Base-by-base conservation (phyloP, 2,888 invertebrate species). In the Sminthurinus aureus region DNA sequence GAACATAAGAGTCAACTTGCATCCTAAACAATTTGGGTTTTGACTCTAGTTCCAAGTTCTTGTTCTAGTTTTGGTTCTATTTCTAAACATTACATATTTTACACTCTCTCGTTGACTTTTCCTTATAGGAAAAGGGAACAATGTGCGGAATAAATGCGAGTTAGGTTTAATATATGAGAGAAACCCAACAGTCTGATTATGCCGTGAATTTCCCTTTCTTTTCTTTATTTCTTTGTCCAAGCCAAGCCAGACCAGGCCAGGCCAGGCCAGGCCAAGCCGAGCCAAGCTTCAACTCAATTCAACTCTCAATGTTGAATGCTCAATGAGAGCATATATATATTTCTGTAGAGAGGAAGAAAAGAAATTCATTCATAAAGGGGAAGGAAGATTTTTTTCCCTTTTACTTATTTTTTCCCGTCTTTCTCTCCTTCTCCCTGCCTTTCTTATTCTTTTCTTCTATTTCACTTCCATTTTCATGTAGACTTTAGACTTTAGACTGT, bases 321-420 rank as follows among this genome's bases (percentile, higher is more conserved):
- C 38, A 38, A 38, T 38, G 38, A 38, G 38, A n/a, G n/a, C n/a
- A n/a, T n/a, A n/a, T n/a, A n/a, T n/a, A n/a, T n/a, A n/a, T n/a
- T n/a, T n/a, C n/a, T n/a, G 8, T 18, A n/a, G 69, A 20, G 15
- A 12, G 50, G 18, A 52, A 52, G 50, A 75, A 26, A 15, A 51
- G 75, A 51, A 75, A 75, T 75, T 75, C 75, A 75, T 75, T 75
- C 75, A 75, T 75, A 75, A 50, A 75, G n/a, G 50, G 0, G 12
- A 50, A 71, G 58, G 4, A 58, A 58, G 18, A 58, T 13, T 38
- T 38, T 38, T 38, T 38, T 38, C 38, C 38, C 38, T 38, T 38
- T 38, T 38, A 38, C 38, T 38, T 38, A 38, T 38, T 38, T 38
- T 58, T 58, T 52, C 52, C 15, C 18, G 58, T 58, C 15, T 58